Evolutionary conservation across 1,140 invertebrate genomes (phyloP).

Genomic region (Drosophila nannoptera): DNA sequence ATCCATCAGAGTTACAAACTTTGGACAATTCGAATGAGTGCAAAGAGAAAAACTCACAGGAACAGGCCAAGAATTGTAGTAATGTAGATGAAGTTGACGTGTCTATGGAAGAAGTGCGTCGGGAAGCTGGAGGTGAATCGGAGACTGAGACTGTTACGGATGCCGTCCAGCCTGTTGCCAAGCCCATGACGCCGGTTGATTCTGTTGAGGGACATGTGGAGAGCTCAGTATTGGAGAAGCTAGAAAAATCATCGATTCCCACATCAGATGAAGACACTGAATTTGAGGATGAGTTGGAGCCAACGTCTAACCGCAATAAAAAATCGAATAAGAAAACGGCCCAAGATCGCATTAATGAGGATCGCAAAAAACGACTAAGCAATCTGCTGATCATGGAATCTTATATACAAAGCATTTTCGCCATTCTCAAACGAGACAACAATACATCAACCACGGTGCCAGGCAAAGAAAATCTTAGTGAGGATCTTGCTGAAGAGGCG

Average conservation of each 20-base stretch:
- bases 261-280: constrained; percentile 70
- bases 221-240: constrained; percentile 41
- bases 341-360: constrained; percentile 68
- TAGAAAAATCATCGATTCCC: constrained; percentile 42
- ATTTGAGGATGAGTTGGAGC: constrained; percentile 63
- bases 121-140: constrained; percentile 1
- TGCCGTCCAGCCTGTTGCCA: neutral
- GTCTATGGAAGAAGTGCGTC: constrained; percentile 45
- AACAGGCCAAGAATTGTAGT: neutral
- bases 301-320: constrained; percentile 66
- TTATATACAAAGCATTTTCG: constrained; percentile 72
- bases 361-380: constrained; percentile 66
- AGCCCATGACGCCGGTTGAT: constrained; percentile 39
- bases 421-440: constrained; percentile 65
- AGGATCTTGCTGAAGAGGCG: constrained; percentile 47
- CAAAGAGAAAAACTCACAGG: constrained; percentile 37
- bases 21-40: constrained; percentile 26
- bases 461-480: constrained; percentile 38
- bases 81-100: constrained; percentile 29
- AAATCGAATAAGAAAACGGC: constrained; percentile 70
- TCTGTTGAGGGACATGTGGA: constrained; percentile 57
- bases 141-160: constrained; percentile 3
- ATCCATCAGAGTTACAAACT: constrained; percentile 12
- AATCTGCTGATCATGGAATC: constrained; percentile 70
- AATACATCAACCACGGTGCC: constrained; percentile 27